phyloP scores from a whole-genome alignment of 2,113 vertebrate genomes.

The Malurus cyaneus region DNA sequence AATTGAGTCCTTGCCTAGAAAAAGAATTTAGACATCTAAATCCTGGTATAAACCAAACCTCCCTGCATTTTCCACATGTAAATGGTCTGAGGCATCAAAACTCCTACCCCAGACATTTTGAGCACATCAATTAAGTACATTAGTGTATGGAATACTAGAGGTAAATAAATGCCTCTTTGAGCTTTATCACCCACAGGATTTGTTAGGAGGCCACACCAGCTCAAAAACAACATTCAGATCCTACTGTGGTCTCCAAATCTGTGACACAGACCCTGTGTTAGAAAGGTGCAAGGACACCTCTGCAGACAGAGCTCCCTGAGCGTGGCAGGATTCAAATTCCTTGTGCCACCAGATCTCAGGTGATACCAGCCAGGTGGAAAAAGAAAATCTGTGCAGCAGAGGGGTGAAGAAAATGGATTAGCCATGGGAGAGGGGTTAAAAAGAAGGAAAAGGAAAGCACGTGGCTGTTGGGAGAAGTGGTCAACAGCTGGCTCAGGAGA shows the following conservation, averaged over 20 bases:
- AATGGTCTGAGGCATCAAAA: background rate
- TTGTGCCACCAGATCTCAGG: too few species aligned
- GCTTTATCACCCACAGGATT: background rate
- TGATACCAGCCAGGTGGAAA: background rate
- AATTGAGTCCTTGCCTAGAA: background rate
- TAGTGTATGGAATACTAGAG: background rate
- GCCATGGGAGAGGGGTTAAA: background rate
- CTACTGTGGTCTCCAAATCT: background rate
- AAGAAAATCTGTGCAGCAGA: background rate
- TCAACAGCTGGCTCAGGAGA: background rate
- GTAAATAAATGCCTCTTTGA: background rate
- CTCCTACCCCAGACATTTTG: background rate
- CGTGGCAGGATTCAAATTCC: background rate
- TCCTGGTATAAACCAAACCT: background rate
- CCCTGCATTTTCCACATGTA: background rate
- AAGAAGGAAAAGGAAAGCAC: background rate
- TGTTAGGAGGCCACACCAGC: background rate
- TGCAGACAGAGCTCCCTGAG: background rate
- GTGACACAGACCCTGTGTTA: background rate
- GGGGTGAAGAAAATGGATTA: fast-evolving
- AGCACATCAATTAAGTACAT: background rate
- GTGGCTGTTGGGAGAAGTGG: fast-evolving
- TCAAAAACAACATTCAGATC: background rate
- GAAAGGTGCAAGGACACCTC: background rate
- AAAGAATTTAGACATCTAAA: background rate